Conservation (phyloP, 2,888 invertebrate genomes). For the Stenoptilia bipunctidactyla region DNA sequence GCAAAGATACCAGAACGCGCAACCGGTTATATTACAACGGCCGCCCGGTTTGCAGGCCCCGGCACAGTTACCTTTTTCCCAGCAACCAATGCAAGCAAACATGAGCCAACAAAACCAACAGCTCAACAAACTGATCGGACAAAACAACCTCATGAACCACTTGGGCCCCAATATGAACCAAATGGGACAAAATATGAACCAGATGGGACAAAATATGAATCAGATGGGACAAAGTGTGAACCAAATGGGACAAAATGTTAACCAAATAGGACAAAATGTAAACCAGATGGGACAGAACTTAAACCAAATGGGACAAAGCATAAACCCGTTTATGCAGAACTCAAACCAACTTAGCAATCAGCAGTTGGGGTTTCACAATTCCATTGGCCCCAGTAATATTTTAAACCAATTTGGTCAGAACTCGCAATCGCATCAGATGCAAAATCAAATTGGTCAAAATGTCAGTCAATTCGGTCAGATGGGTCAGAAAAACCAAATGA, state of each 20-base stretch:
- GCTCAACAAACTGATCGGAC: conserved; percentile 10
- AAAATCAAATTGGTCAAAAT: conserved; percentile 22
- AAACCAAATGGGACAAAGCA: conserved; percentile 22
- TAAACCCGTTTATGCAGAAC: conserved; percentile 15
- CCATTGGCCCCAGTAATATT: conserved; percentile 17
- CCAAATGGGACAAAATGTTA: conserved; percentile 22
- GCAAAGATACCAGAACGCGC: conserved; percentile 40
- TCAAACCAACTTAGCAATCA: conserved; percentile 17
- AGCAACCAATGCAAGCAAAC: conserved; percentile 32
- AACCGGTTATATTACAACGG: conserved; percentile 54
- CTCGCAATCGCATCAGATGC: conserved; percentile 25
- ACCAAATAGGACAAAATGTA: conserved; percentile 25
- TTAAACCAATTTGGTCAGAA: conserved; percentile 16
- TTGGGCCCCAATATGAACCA: conserved; percentile 14
- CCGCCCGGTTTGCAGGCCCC: conserved; percentile 56
- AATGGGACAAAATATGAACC: conserved; percentile 16
- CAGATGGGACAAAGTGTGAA: conserved; percentile 21
- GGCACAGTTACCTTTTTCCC: conserved; percentile 48
- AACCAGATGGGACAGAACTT: conserved; percentile 22
- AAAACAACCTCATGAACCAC: conserved; percentile 17
- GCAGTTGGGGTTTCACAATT: conserved; percentile 22
- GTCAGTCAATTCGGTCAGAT: conserved; percentile 21
- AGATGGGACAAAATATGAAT: conserved; percentile 21
- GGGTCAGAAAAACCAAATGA: conserved; percentile 19
- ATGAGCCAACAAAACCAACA: conserved; percentile 16